Conservation (phyloP, 2,113 vertebrate genomes). For the Aepyceros melampus region DNA sequence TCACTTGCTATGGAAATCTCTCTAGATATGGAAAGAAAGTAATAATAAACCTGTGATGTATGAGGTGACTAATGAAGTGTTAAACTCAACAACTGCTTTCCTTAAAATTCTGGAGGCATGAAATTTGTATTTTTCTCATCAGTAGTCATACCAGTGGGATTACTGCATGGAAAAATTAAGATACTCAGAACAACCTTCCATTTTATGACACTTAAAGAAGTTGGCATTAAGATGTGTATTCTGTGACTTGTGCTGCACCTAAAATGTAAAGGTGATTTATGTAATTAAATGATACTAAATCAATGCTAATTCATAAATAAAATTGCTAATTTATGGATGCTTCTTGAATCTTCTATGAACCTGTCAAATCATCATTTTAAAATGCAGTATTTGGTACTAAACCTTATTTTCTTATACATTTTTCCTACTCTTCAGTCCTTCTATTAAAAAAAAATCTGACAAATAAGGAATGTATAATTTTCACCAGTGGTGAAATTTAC, state of each 20-base stretch:
- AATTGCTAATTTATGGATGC: slow-evolving; percentile 29
- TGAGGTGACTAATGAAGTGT: slow-evolving; percentile 69
- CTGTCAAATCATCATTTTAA: slow-evolving; percentile 18
- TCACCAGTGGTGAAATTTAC: slow-evolving; percentile 14
- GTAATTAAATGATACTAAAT: slow-evolving; percentile 49
- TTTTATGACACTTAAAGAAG: slow-evolving; percentile 50
- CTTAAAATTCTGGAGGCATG: slow-evolving; percentile 33
- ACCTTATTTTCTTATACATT: not conserved
- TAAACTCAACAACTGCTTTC: slow-evolving; percentile 60
- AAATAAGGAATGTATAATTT: slow-evolving; percentile 31
- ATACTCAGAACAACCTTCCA: not conserved
- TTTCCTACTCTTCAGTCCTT: not conserved
- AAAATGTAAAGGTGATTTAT: slow-evolving; percentile 55
- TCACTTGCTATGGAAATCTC: slow-evolving; percentile 59
- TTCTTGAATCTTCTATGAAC: slow-evolving; percentile 27
- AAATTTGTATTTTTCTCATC: slow-evolving; percentile 59
- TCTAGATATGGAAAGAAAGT: slow-evolving; percentile 19
- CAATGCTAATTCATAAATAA: slow-evolving; percentile 59
- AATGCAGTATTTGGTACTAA: slow-evolving; percentile 16
- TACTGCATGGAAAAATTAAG: slow-evolving; percentile 57
- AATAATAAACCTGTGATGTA: slow-evolving; percentile 37
- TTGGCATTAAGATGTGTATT: not conserved
- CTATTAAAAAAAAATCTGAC: slow-evolving; percentile 23
- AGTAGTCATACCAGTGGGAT: not conserved
- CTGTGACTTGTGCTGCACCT: not conserved